Base-by-base conservation (phyloP, 2,888 invertebrate genomes). In the Habrosyne pyritoides region DNA sequence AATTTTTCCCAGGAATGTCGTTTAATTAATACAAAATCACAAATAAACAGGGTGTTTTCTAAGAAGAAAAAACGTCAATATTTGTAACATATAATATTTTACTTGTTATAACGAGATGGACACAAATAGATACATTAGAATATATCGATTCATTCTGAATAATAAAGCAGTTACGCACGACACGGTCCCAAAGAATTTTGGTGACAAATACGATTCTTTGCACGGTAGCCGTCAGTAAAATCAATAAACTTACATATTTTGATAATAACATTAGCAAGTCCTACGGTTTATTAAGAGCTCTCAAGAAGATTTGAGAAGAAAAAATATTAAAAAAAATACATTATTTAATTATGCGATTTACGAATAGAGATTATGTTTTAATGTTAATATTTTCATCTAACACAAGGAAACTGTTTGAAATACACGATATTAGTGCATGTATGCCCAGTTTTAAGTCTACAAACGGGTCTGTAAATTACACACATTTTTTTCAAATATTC, bases 1-100 rank as follows among this genome's bases (percentile, higher is more conserved):
- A 71, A 71, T 69, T 64, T 66, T 78, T 76, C 76, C 73, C 68
- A 75, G 67, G 78, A 83, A 84, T 84, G 77, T 61, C 59, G 71
- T 65, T 67, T 69, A 70, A 71, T 65, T 62, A 64, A 66, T 67
- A 75, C 71, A 60, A 69, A 63, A 70, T 75, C 74, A 80, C 75
- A 79, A 81, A 79, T 69, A 77, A 75, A 73, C 66, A 69, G 60
- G 62, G 55, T 60, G 60, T 66, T 53, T 53, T 60, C 69, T 79
- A 68, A 69, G 53, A 59, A 61, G 74, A 74, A 75, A 66, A 69
- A 73, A 71, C 71, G 65, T 71, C 71, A 77, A 76, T 77, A 78
- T 83, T 76, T 76, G 68, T 74, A 69, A 73, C 69, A 69, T 67
- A 56, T n/a, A n/a, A n/a, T n/a, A n/a, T n/a, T n/a, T n/a, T n/a